These are phyloP conservation scores for Nerophis lumbriciformis DNA, from an alignment of 2,113 vertebrate species.

Conservation along the genomic window DNA sequence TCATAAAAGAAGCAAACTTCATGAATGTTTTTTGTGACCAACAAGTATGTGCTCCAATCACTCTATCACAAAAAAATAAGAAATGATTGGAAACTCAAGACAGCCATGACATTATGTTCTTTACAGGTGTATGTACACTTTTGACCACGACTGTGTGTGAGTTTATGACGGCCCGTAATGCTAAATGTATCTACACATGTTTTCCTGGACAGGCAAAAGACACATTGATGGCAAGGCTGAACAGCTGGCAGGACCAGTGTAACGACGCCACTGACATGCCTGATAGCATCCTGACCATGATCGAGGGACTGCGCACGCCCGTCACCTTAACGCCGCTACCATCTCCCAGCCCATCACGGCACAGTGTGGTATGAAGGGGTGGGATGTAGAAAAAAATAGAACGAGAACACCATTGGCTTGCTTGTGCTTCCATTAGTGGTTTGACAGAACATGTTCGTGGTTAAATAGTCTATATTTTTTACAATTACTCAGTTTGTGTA, in stretches of 20 bases:
- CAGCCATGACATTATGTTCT: no score
- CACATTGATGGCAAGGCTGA: conserved; percentile 76
- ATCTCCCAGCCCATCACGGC: conserved; percentile 79
- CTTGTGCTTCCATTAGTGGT: neutral
- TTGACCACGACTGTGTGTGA: neutral
- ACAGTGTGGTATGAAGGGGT: conserved; percentile 70
- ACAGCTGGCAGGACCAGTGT: conserved; percentile 88
- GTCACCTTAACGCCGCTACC: conserved; percentile 81
- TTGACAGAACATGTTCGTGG: neutral
- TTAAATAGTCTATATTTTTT: no score
- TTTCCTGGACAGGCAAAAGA: conserved; percentile 53
- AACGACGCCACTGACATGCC: conserved; percentile 84
- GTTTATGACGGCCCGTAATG: neutral
- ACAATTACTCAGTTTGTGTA: no score
- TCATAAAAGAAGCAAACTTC: no score
- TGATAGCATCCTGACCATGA: conserved; percentile 81
- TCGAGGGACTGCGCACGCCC: conserved; percentile 79
- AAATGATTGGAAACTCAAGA: no score
- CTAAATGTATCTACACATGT: neutral
- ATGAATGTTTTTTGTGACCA: no score
- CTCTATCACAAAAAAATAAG: no score
- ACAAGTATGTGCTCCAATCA: no score
- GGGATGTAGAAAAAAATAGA: neutral
- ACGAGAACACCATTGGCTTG: neutral
- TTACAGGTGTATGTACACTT: no score